Percentiles rank a stretch among this genome's conserved stretches.
Evolutionary conservation across 2,797 vertebrate genomes (phyloP).

Genomic region (Phyllotis vaccarum): DNA sequence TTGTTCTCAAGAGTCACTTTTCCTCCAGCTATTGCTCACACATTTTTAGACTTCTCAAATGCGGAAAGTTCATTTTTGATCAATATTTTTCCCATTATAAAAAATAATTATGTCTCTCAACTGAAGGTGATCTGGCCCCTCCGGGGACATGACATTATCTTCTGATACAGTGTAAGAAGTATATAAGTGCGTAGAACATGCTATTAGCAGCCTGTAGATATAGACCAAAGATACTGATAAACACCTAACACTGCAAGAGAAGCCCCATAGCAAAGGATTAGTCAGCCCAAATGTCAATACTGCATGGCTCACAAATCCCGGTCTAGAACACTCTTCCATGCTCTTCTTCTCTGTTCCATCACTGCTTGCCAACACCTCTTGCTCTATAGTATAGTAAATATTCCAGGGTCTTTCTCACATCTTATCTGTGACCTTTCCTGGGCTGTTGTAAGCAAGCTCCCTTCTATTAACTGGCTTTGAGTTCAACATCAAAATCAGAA

Average conservation of each 20-base stretch:
- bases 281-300: fast-evolving
- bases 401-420: not conserved
- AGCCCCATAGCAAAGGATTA: too few species aligned
- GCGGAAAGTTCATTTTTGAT: not conserved
- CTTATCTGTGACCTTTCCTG: not conserved
- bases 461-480: not conserved
- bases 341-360: not conserved
- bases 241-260: fast-evolving
- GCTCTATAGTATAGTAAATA: not conserved
- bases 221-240: not conserved
- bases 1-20: not conserved
- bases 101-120: not conserved
- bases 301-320: not conserved
- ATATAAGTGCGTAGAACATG: not conserved
- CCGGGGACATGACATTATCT: not conserved
- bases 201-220: fast-evolving
- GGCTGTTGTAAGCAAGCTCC: fast-evolving
- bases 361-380: not conserved
- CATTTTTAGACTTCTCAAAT: not conserved
- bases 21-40: not conserved
- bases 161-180: not conserved
- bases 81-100: not conserved
- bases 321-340: not conserved
- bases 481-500: not conserved
- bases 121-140: too few species aligned